phyloP scores from a whole-genome alignment of 2,113 vertebrate genomes.

The Colinus virginianus region DNA sequence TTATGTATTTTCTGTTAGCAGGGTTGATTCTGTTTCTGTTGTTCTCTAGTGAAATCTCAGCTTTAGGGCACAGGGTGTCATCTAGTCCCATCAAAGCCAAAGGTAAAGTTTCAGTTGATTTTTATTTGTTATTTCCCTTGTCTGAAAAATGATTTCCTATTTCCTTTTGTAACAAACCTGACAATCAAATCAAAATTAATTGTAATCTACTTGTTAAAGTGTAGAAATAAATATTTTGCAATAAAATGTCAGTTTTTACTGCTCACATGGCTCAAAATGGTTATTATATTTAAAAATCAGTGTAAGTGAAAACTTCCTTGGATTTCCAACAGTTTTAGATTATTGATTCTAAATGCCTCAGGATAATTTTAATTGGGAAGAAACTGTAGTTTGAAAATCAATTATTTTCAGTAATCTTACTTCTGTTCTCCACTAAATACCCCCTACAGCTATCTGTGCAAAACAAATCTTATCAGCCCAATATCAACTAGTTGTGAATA shows the following conservation, averaged over 20 bases:
- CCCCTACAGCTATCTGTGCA: not conserved
- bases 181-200: not conserved
- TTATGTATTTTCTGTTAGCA: not conserved
- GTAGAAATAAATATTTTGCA: not conserved
- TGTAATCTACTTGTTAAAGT: not conserved
- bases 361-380: conserved; percentile 47
- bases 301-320: not conserved
- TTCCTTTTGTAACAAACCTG: not conserved
- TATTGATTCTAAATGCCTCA: not conserved
- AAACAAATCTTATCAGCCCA: not conserved
- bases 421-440: conserved; percentile 1
- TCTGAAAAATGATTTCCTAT: not conserved
- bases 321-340: conserved; percentile 18
- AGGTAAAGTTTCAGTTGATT: not conserved
- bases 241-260: not conserved
- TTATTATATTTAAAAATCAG: not conserved
- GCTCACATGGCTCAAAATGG: not conserved
- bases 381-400: conserved; percentile 28
- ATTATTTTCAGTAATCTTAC: conserved; percentile 43
- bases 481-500: not conserved
- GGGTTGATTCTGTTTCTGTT: not conserved
- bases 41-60: not conserved
- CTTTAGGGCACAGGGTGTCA: not conserved
- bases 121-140: not conserved
- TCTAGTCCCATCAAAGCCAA: not conserved